Conservation (phyloP, 2,888 invertebrate genomes). For the Tachina grossa region DNA sequence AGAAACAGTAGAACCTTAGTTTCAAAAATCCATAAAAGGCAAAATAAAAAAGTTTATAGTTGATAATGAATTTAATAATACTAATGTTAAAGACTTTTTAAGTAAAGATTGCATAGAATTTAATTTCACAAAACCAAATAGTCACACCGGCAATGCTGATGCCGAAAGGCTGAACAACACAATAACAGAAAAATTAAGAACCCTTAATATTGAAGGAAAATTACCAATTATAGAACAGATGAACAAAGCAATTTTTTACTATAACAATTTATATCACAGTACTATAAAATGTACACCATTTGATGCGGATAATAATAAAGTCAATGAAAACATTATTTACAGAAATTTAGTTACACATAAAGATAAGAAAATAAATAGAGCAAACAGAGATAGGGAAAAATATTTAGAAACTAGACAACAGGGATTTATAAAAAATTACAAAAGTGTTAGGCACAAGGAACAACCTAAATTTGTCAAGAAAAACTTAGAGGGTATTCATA, state of each 20-base stretch:
- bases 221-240: constrained; percentile 15
- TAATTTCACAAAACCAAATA: too few relatives aligned
- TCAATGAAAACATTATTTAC: not conserved
- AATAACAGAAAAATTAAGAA: too few relatives aligned
- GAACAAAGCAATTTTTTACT: not conserved
- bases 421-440: constrained; percentile 2
- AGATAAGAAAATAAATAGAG: not conserved
- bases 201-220: not conserved
- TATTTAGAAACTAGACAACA: not conserved
- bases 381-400: too few relatives aligned
- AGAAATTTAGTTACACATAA: not conserved
- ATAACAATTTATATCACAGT: not conserved
- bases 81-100: not conserved
- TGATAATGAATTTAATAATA: constrained; percentile 5
- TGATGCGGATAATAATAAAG: not conserved
- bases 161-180: too few relatives aligned
- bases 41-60: not conserved
- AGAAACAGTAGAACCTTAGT: constrained; percentile 1
- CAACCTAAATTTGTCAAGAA: too few relatives aligned
- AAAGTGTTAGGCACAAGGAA: not conserved
- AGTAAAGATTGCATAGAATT: too few relatives aligned
- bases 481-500: too few relatives aligned
- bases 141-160: too few relatives aligned
- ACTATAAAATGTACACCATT: not conserved
- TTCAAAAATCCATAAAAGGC: not conserved